phyloP scores from a whole-genome alignment of 2,797 vertebrate species.

The Sarcophilus harrisii region DNA sequence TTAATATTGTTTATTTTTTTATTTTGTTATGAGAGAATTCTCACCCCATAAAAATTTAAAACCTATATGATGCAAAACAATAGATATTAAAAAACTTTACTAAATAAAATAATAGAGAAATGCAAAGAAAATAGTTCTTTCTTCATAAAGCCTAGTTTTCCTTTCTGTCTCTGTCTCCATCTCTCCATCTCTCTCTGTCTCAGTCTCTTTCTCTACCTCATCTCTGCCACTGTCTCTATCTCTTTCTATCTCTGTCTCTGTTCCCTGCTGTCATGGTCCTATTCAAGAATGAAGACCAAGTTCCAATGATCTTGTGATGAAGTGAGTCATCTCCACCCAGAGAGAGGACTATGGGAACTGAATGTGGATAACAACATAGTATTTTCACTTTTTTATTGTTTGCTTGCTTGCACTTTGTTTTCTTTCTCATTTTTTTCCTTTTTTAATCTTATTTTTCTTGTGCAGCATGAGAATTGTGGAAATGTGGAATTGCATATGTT shows the following conservation, averaged over 20 bases:
- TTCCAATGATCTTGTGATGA: too few relatives aligned
- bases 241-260: neutral
- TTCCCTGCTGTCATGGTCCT: too few relatives aligned
- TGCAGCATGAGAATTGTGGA: too few relatives aligned
- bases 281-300: too few relatives aligned
- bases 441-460: too few relatives aligned
- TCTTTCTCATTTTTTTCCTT: too few relatives aligned
- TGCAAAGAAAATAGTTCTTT: neutral
- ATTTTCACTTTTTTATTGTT: too few relatives aligned
- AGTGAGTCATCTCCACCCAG: too few relatives aligned
- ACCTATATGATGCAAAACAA: neutral
- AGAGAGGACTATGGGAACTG: too few relatives aligned
- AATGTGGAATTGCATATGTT: too few relatives aligned
- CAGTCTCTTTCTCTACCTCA: neutral
- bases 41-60: neutral
- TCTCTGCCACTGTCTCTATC: neutral
- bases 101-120: neutral
- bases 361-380: too few relatives aligned
- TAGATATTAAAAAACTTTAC: neutral
- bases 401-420: too few relatives aligned
- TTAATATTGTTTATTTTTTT: neutral
- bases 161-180: neutral
- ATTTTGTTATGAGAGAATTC: neutral
- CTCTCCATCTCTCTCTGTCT: neutral
- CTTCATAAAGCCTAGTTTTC: conserved; percentile 18